Evolutionary conservation across 2,113 vertebrate species (phyloP).

Genomic region (Tupaia chinensis): DNA sequence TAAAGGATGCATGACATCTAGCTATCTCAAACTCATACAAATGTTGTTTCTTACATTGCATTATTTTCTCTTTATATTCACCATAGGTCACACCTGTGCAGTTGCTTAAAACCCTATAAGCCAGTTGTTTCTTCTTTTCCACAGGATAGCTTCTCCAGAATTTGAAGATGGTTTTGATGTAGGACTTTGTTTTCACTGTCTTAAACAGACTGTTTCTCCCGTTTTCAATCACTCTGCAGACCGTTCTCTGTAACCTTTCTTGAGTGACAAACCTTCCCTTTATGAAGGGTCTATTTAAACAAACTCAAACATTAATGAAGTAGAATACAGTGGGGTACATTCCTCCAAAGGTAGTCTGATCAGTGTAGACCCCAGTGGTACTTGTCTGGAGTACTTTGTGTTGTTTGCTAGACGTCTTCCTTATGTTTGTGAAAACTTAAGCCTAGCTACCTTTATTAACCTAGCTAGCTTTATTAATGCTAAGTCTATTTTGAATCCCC

Average conservation of each 20-base stretch:
- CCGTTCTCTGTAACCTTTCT: background rate
- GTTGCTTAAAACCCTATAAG: background rate
- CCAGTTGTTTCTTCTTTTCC: background rate
- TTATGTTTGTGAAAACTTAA: background rate
- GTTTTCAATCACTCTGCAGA: background rate
- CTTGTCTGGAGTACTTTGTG: background rate
- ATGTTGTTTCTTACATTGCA: background rate
- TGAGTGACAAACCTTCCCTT: background rate
- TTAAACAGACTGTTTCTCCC: background rate
- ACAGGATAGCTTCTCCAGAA: background rate
- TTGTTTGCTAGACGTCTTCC: background rate
- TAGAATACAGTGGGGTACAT: background rate
- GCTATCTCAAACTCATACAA: background rate
- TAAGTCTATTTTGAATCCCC: background rate
- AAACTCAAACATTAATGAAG: background rate
- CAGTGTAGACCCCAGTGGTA: background rate
- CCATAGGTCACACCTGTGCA: background rate
- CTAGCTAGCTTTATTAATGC: background rate
- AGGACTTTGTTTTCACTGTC: background rate
- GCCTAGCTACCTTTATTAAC: background rate
- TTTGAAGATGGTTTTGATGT: background rate
- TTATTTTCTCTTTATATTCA: background rate
- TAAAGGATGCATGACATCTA: background rate
- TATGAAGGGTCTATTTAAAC: constrained; percentile 7
- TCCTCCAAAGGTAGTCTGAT: background rate